Conservation (phyloP, 2,888 invertebrate genomes). For the Plebejus anna region DNA sequence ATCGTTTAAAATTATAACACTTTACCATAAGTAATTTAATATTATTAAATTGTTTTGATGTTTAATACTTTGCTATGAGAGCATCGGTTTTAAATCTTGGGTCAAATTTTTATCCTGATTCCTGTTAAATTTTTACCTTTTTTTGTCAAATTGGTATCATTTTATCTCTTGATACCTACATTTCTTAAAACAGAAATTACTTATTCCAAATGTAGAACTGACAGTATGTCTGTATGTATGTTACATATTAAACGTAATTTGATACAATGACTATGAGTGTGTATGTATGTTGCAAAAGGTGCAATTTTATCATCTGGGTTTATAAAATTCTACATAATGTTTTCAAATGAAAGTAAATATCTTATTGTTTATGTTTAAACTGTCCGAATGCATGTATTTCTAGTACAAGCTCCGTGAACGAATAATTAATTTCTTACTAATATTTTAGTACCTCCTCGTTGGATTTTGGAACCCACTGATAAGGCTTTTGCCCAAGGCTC, state of each 20-base stretch:
- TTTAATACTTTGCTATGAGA: background rate
- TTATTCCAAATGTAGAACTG: background rate
- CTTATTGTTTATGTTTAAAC: too few relatives aligned
- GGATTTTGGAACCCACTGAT: constrained; percentile 96
- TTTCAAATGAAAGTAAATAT: too few relatives aligned
- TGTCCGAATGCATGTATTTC: background rate
- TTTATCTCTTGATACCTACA: background rate
- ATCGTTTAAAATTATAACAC: background rate
- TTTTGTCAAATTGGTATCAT: background rate
- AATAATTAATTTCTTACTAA: constrained; percentile 38
- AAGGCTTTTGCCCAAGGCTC: constrained; percentile 97
- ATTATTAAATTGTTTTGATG: background rate
- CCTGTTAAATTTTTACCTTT: background rate
- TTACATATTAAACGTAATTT: background rate
- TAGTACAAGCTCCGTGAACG: background rate
- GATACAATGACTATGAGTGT: background rate
- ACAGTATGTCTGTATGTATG: background rate
- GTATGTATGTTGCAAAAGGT: background rate
- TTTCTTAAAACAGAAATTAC: background rate
- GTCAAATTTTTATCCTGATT: background rate
- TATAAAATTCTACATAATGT: background rate
- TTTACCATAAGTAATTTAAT: background rate
- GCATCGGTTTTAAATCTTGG: background rate
- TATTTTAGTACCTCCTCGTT: constrained; percentile 94
- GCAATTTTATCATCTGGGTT: background rate